Base-by-base conservation (phyloP, 2,888 invertebrate species). In the Caenorhabditis japonica region DNA sequence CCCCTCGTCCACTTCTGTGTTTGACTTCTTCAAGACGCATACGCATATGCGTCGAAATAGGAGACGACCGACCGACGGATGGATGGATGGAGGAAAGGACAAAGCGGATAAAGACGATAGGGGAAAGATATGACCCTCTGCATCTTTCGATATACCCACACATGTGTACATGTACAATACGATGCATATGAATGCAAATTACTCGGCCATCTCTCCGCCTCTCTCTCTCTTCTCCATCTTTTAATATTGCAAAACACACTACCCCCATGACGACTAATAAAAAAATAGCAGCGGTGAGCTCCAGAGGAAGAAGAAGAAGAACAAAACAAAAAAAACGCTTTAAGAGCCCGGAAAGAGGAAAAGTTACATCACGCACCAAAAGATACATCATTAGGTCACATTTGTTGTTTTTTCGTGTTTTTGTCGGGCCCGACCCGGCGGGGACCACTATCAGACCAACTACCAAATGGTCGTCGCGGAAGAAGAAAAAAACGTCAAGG, bases 331-430 rank as follows among this genome's bases (percentile, higher is more conserved):
- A 23, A 15, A 34, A 21, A 21, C 12, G 19, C 25, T 43, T 43
- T 43, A 47, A 17, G 25, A n/a, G 44, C 7, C 13, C 33, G 30
- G 34, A 44, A 33, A 27, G 25, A 1, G 58, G 36, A 44, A 30
- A 38, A 56, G 23, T 41, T 27, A 30, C 46, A 41, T 12, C 23
- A 19, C 33, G 25, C 36, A 41, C 51, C 58, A 66, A 66, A 55
- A 66, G 44, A 69, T 43, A 61, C 70, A 71, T 71, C 70, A 71
- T 71, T 71, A 71, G 70, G 61, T 71, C 70, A 71, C 55, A 58
- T 62, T 71, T 62, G 69, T 60, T 33, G 34, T 41, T 21, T 30
- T 30, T 30, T 27, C 33, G 30, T 19, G 30, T 30, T 17, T 39
- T 49, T 38, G 44, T 36, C 36, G 21, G 21, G 30, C 7, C 36